phyloP scores from a whole-genome alignment of 2,113 vertebrate genomes.

The Notothenia coriiceps region DNA sequence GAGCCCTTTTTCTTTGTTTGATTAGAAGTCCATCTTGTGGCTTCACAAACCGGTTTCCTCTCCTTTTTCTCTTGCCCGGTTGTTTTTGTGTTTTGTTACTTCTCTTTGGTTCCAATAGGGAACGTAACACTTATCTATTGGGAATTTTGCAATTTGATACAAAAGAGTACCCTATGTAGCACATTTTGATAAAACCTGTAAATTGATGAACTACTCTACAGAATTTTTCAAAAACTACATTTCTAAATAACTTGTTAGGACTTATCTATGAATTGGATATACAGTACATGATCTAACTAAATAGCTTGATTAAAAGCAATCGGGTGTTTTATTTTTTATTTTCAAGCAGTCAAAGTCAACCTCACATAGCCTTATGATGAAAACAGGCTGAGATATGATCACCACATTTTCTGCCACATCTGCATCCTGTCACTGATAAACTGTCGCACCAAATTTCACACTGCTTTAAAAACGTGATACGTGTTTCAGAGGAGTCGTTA shows the following conservation, averaged over 20 bases:
- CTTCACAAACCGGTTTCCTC: too few relatives aligned
- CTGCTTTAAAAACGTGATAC: background rate
- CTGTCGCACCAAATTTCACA: background rate
- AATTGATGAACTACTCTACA: too few relatives aligned
- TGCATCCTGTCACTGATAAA: background rate
- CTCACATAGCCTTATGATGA: background rate
- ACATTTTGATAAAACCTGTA: too few relatives aligned
- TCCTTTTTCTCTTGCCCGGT: too few relatives aligned
- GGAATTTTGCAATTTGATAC: too few relatives aligned
- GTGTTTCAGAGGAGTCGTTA: background rate
- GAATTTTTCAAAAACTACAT: background rate
- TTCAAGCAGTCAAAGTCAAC: background rate
- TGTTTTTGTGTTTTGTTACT: too few relatives aligned
- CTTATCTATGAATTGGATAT: background rate
- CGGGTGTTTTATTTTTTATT: background rate
- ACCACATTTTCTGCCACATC: background rate
- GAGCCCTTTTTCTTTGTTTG: too few relatives aligned
- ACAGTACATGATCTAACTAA: background rate
- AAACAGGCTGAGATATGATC: background rate
- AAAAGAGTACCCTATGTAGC: too few relatives aligned
- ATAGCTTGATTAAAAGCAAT: background rate
- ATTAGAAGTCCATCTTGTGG: too few relatives aligned
- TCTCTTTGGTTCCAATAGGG: too few relatives aligned
- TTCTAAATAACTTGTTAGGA: background rate
- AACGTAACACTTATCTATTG: too few relatives aligned